Conservation (phyloP, 1,140 invertebrate species). For the Diorhabda sublineata region DNA sequence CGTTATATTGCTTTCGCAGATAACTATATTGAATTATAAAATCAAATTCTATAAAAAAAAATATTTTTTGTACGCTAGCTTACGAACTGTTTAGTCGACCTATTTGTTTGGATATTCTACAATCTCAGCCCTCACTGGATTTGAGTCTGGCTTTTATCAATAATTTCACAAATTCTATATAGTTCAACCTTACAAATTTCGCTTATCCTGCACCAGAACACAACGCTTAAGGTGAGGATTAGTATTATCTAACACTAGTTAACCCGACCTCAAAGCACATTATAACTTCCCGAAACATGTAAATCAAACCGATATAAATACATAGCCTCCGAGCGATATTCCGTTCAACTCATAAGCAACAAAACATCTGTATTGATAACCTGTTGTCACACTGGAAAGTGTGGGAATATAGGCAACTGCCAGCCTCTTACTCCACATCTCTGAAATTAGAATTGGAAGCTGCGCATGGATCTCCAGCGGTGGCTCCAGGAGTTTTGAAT, state of each 20-base stretch:
- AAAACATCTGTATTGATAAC: constrained; percentile 4
- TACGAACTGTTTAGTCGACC: too few species aligned
- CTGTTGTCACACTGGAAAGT: constrained; percentile 14
- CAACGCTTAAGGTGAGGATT: not conserved
- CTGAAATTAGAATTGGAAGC: not conserved
- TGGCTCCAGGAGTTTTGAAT: not conserved
- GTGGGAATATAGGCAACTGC: not conserved
- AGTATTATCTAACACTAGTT: not conserved
- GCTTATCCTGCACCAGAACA: not conserved
- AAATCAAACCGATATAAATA: not conserved
- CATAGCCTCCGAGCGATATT: not conserved
- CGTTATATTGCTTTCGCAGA: too few species aligned
- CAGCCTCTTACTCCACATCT: constrained; percentile 4
- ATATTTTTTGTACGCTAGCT: too few species aligned
- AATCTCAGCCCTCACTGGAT: too few species aligned
- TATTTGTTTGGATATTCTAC: too few species aligned
- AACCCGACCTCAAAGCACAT: not conserved
- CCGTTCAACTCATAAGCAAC: not conserved
- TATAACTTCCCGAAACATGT: not conserved
- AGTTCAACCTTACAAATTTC: not conserved
- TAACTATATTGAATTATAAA: too few species aligned
- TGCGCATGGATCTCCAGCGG: constrained; percentile 8
- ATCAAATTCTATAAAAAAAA: too few species aligned
- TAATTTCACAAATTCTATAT: not conserved
- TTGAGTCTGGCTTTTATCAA: too few species aligned